Evolutionary conservation across 64 coral and sea anemone species (phyloP).

Genomic region (Pocillopora verrucosa): DNA sequence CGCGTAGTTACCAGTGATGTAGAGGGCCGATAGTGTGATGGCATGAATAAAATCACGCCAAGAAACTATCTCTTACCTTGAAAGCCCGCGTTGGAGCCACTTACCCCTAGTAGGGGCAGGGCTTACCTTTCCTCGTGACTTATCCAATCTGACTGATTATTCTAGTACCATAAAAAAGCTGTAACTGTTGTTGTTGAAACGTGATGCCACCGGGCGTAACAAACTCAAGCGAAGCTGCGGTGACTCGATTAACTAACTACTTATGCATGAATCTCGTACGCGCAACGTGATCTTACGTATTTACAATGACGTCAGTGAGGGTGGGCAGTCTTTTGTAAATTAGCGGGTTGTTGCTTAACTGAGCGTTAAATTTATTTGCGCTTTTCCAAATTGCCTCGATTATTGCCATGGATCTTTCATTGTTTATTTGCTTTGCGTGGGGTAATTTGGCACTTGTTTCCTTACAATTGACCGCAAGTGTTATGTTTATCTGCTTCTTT

Average conservation of each 20-base stretch:
- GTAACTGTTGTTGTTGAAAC: background rate
- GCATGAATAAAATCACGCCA: background rate
- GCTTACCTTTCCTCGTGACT: conserved; percentile 29
- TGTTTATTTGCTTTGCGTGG: background rate
- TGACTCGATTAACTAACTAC: too few relatives aligned
- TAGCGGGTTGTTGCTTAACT: background rate
- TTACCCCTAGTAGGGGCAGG: conserved; percentile 28
- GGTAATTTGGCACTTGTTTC: too few relatives aligned
- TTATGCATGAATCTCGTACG: background rate
- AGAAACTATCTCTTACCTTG: conserved; percentile 18
- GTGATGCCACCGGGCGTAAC: background rate
- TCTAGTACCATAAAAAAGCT: background rate
- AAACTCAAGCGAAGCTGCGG: background rate
- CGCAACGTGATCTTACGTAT: background rate
- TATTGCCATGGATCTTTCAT: background rate
- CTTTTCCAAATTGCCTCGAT: background rate
- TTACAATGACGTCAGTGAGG: background rate
- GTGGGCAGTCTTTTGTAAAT: background rate
- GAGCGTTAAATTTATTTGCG: background rate
- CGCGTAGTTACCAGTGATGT: too few relatives aligned
- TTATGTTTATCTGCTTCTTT: too few relatives aligned
- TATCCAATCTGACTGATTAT: conserved; percentile 37
- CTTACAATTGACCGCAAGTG: too few relatives aligned
- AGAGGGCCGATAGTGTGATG: background rate
- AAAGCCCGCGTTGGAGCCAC: conserved; percentile 58